phyloP scores from a whole-genome alignment of 2,113 vertebrate species.

The Anolis sagrei region DNA sequence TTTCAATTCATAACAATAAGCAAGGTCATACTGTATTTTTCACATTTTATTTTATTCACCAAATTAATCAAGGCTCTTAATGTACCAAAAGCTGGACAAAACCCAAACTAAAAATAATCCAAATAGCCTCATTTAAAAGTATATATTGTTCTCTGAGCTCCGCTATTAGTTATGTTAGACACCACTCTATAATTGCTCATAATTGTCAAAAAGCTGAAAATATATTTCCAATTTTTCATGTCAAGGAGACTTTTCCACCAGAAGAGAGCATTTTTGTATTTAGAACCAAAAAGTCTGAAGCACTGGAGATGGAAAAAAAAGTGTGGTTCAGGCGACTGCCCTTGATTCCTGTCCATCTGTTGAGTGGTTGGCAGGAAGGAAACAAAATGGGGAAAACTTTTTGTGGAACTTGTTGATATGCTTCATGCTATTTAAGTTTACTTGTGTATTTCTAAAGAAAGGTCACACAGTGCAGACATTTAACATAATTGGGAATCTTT shows the following conservation, averaged over 20 bases:
- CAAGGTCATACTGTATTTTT: too few species aligned
- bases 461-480: conserved; percentile 13
- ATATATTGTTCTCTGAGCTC: too few species aligned
- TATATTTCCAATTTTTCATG: not conserved
- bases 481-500: conserved; percentile 20
- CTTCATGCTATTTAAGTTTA: not conserved
- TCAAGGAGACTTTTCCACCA: not conserved
- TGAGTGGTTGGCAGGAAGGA: not conserved
- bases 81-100: too few species aligned
- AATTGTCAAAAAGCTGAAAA: not conserved
- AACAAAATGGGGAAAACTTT: not conserved
- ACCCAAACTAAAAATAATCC: too few species aligned
- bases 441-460: not conserved
- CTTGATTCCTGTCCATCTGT: not conserved
- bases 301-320: not conserved
- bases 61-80: not conserved
- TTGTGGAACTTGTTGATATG: not conserved
- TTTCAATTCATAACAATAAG: too few species aligned
- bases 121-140: too few species aligned
- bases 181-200: too few species aligned
- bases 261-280: not conserved
- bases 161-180: too few species aligned
- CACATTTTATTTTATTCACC: not conserved
- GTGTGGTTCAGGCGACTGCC: not conserved
- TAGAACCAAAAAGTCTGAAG: not conserved